A percentile compares a stretch with the other conserved stretches of the same genome.
These are phyloP conservation scores for Anorthoa munda DNA, from an alignment of 2,888 invertebrate genomes.

Conservation along the genomic window DNA sequence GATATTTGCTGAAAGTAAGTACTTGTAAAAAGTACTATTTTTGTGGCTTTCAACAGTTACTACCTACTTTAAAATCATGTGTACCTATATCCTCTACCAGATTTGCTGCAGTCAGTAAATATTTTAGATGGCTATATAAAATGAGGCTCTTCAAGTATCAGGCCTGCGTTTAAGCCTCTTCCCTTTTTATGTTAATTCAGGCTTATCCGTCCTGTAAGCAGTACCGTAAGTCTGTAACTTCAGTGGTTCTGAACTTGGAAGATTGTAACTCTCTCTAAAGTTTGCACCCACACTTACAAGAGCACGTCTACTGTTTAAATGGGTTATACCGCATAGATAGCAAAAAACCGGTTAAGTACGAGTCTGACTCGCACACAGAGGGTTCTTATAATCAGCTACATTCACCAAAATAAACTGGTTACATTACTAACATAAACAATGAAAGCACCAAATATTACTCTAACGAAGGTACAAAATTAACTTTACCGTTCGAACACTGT, in stretches of 20 bases:
- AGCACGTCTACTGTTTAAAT: background rate
- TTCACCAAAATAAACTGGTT: too few species aligned
- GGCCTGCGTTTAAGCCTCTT: constrained; percentile 6
- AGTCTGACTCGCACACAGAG: too few species aligned
- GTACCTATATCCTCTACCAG: too few species aligned
- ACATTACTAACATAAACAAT: too few species aligned
- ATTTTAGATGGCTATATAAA: constrained; percentile 24
- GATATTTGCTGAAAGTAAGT: background rate
- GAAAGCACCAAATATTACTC: too few species aligned
- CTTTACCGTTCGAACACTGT: too few species aligned
- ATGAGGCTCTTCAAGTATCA: background rate
- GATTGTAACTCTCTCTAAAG: background rate
- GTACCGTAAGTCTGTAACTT: constrained; percentile 14
- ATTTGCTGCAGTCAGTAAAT: background rate
- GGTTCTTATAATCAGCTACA: too few species aligned
- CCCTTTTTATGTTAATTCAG: constrained; percentile 20
- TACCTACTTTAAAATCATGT: background rate
- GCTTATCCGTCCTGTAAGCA: constrained; percentile 19
- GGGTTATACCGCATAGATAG: background rate
- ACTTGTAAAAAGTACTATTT: background rate
- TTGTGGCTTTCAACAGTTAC: background rate
- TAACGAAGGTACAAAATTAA: too few species aligned
- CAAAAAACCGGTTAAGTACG: too few species aligned
- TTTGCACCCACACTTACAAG: background rate
- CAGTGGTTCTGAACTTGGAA: background rate